Percentiles rank a stretch among this genome's conserved stretches.
Evolutionary conservation across 2,113 vertebrate species (phyloP).

Genomic region (Pitta sordida): DNA sequence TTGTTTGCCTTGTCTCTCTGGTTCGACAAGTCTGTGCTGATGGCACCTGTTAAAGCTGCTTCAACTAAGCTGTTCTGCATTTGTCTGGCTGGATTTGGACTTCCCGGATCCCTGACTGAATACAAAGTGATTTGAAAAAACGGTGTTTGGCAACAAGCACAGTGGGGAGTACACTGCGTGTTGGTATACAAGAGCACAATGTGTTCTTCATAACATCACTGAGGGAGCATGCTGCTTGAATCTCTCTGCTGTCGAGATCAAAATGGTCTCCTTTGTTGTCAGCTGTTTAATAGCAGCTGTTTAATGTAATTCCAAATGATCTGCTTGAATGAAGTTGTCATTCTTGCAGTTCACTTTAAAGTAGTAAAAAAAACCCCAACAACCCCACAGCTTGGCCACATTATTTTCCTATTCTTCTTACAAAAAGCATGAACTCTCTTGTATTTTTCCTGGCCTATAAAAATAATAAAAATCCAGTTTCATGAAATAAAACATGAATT

Average conservation of each 20-base stretch:
- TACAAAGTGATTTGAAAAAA: conserved; percentile 73
- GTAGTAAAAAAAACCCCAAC: conserved; percentile 21
- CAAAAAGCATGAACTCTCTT: not conserved
- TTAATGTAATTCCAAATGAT: conserved; percentile 78
- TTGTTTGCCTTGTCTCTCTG: conserved; percentile 67
- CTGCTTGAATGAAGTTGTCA: conserved; percentile 75
- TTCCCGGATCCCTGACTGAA: conserved; percentile 73
- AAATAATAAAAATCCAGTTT: not conserved
- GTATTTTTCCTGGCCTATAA: not conserved
- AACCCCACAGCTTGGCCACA: not conserved
- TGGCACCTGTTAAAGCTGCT: conserved; percentile 78
- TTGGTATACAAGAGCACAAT: conserved; percentile 69
- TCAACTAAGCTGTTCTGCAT: conserved; percentile 78
- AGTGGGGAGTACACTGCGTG: conserved; percentile 65
- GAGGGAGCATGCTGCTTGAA: conserved; percentile 50
- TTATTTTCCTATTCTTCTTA: conserved; percentile 32
- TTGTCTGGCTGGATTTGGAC: conserved; percentile 76
- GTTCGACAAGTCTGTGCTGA: conserved; percentile 62
- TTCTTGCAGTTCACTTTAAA: conserved; percentile 71
- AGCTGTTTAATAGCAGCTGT: conserved; percentile 78
- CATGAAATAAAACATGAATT: not conserved
- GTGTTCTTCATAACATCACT: conserved; percentile 66
- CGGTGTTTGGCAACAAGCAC: conserved; percentile 79
- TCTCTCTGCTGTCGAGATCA: conserved; percentile 62
- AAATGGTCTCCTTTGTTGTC: conserved; percentile 67